Evolutionary conservation across 1,140 invertebrate species (phyloP), one percentile per base, ranked within the genome.

Genomic region (Zaprionus tsacasi): DNA sequence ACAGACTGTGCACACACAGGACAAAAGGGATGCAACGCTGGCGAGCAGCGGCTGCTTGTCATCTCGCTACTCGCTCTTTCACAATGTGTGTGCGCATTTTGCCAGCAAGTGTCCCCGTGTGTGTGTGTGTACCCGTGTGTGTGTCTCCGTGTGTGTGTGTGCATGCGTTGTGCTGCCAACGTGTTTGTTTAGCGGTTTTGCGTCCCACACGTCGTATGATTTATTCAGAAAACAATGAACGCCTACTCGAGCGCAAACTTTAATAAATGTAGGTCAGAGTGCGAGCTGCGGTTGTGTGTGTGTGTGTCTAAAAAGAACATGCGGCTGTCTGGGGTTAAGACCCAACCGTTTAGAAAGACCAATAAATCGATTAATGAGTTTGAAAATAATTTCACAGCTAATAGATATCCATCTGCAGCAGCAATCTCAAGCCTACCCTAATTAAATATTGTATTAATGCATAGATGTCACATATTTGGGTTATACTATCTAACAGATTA

Each of bases 101-200:
- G 21, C 57, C 30, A 25, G 59, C 66, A 57, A 61, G 48, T 58
- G 65, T 70, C 30, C 27, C 27, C 6, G 27, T 30, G 27, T 30
- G 6, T 35, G 6, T 10, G 33, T 10, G 33, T 35, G 33, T 35
- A 0, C 7, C 33, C 30, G 27, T 68, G 50, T 57, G 45, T 67
- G 68, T 70, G 30, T 63, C 43, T 15, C 15, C 45, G 35, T 73
- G 52, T 70, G 43, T 68, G 70, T 64, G 35, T 54, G 38, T 69
- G 66, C 36, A 45, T 64, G 64, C 63, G 43, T 58, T 27, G 11
- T 27, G 33, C 50, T 30, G 15, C 40, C 60, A 57, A 61, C 30
- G 33, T 86, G 78, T 81, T 81, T 81, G 65, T 82, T 81, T 56
- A 75, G 70, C 80, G 83, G 79, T 75, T 87, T 77, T 82, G 77